phyloP scores from a whole-genome alignment of 2,888 invertebrate genomes.

The Eupithecia insigniata region DNA sequence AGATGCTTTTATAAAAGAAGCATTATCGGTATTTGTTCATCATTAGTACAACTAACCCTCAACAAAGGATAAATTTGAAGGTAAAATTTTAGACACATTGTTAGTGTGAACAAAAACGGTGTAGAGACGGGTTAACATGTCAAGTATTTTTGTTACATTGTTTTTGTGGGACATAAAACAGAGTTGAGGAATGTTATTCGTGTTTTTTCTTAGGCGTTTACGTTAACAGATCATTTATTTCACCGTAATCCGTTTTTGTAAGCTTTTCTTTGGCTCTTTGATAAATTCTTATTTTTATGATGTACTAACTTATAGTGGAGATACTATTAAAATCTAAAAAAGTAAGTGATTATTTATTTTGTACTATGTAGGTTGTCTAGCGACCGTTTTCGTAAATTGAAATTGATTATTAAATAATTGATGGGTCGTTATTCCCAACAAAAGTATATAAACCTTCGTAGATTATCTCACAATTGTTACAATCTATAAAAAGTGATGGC shows the following conservation, averaged over 20 bases:
- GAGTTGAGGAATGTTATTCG: not conserved
- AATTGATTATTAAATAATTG: conserved; percentile 7
- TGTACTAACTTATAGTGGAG: not conserved
- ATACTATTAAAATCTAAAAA: not conserved
- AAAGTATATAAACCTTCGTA: not conserved
- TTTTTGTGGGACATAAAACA: not conserved
- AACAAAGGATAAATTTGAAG: not conserved
- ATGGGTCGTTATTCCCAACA: not conserved
- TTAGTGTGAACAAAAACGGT: conserved; percentile 2
- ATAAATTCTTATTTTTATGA: no score
- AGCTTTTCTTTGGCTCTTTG: not conserved
- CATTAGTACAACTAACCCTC: not conserved
- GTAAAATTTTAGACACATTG: not conserved
- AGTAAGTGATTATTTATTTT: not conserved
- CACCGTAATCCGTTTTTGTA: not conserved
- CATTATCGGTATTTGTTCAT: conserved; percentile 29
- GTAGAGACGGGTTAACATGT: not conserved
- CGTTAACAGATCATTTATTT: conserved; percentile 1
- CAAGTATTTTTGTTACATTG: not conserved
- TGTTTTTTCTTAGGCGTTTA: not conserved
- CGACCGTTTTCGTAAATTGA: not conserved
- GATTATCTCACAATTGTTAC: conserved; percentile 3
- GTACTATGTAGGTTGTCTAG: not conserved
- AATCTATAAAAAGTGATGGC: conserved; percentile 12
- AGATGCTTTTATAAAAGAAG: conserved; percentile 28